Base-by-base conservation (phyloP, 2,113 vertebrate species). In the Empidonax alnorum region DNA sequence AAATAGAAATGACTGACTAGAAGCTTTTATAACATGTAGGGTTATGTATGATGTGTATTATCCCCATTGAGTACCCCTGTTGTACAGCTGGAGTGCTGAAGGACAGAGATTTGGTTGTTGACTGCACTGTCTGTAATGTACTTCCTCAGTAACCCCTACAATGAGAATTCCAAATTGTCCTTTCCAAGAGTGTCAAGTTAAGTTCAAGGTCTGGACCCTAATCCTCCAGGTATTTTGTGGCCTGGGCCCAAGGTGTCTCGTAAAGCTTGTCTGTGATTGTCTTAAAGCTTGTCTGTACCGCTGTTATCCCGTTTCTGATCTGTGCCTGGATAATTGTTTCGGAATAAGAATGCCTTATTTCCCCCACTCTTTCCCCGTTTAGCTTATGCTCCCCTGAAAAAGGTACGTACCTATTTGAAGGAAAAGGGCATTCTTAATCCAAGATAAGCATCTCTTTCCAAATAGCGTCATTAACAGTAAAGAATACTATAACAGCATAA, bases 171-270 rank as follows among this genome's bases (percentile, higher is more conserved):
- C 75, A 90, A 88, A 78, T 59, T 68, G 79, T 72, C 73, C 44
- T 81, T 93, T 80, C 72, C 65, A 46, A 44, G 65, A 80, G 47
- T 84, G 75, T 61, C 75, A 55, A 96, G 49, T 91, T 69, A 85
- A 91, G 85, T 80, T 94, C 90, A 81, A 93, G 90, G 65, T 65
- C 93, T 96, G 85, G 47, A 58, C n/a, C 61, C 65, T 92, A 93
- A 93, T 93, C 85, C 73, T 93, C 20, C 22, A 86, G 76, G 37
- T 62, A 77, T 92, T 94, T 88, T 86, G 72, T 93, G 93, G 76
- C 85, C 72, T 49, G 41, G 63, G 44, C 83, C 90, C 87, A 92
- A 84, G 63, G 68, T 88, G 39, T 94, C 91, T 93, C 50, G 15
- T 80, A 85, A 91, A 87, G 47, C 35, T 88, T 59, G 67, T 90